Conservation (phyloP, 2,113 vertebrate genomes). For the Trogon surrucura region DNA sequence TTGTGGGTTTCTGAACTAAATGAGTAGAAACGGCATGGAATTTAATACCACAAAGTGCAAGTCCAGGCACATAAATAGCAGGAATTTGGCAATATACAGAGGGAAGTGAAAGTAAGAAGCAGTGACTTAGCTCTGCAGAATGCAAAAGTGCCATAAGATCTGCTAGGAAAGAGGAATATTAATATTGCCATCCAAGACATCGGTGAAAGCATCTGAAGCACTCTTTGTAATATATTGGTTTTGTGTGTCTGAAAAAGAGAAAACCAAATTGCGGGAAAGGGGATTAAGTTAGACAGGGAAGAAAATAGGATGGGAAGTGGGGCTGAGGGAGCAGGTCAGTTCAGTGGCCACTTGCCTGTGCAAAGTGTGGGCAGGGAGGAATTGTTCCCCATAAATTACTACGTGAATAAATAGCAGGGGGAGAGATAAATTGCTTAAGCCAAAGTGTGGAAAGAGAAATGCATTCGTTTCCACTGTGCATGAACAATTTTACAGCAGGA, state of each 20-base stretch:
- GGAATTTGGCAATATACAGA: neutral
- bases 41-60: neutral
- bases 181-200: neutral
- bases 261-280: neutral
- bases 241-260: neutral
- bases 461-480: neutral
- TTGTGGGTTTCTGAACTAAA: neutral
- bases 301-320: neutral
- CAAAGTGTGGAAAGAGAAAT: neutral
- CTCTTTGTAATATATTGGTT: neutral
- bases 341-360: fast-evolving
- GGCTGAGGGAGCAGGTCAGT: neutral
- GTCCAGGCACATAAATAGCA: neutral
- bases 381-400: neutral
- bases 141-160: neutral
- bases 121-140: neutral
- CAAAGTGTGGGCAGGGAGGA: neutral
- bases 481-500: neutral
- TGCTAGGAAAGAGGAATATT: neutral
- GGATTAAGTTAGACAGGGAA: neutral
- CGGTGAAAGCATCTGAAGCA: neutral
- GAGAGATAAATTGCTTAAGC: neutral
- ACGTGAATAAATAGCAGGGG: neutral
- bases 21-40: neutral
- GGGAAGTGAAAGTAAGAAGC: neutral